Conservation (phyloP, 2,113 vertebrate genomes). For the Cyrtonyx montezumae region DNA sequence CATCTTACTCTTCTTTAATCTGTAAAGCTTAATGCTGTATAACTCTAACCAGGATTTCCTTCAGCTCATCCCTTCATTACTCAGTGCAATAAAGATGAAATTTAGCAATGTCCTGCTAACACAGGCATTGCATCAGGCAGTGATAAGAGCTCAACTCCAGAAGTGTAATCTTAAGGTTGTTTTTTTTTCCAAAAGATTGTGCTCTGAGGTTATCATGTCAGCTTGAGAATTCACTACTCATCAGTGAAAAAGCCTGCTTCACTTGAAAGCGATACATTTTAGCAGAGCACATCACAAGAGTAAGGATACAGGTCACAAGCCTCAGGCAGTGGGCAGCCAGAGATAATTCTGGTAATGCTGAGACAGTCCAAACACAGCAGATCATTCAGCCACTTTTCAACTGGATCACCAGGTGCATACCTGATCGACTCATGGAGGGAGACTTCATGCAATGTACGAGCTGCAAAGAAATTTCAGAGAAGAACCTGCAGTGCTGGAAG, state of each 20-base stretch:
- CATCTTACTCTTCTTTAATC: background rate
- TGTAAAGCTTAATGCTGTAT: background rate
- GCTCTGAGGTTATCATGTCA: background rate
- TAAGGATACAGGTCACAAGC: slow-evolving; percentile 95
- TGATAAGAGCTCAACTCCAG: background rate
- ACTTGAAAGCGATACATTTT: background rate
- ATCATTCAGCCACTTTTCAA: slow-evolving; percentile 98
- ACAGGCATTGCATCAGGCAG: background rate
- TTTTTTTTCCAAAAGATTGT: accelerated
- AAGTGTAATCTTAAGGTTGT: accelerated
- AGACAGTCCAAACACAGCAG: slow-evolving; percentile 95
- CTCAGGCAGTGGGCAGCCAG: slow-evolving; percentile 94
- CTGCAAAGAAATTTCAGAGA: slow-evolving; percentile 69
- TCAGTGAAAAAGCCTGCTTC: background rate
- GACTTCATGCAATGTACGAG: slow-evolving; percentile 88
- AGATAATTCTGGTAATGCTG: slow-evolving; percentile 90
- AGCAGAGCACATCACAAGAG: background rate
- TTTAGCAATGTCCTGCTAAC: background rate
- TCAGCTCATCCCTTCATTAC: background rate
- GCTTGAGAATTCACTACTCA: background rate
- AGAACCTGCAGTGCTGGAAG: background rate
- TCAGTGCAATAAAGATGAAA: background rate
- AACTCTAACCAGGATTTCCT: background rate
- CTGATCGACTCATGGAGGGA: slow-evolving; percentile 96
- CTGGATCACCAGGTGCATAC: slow-evolving; percentile 89